phyloP scores from a whole-genome alignment of 2,888 invertebrate species.

The Andrena praecox region DNA sequence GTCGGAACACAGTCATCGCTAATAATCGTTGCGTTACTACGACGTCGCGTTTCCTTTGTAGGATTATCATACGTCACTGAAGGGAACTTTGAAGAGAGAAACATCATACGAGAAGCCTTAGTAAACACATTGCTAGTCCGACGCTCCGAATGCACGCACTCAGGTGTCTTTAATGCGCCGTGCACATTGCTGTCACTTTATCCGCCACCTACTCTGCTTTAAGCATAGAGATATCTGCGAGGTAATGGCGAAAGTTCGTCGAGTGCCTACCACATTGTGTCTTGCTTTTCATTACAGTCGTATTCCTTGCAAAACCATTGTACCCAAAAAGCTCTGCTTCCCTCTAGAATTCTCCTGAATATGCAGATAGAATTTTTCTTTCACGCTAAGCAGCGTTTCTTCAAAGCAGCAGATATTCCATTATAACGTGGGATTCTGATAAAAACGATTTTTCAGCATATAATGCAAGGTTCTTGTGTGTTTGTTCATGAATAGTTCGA shows the following conservation, averaged over 20 bases:
- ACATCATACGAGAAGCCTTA: slow-evolving; percentile 37
- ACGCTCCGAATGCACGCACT: slow-evolving; percentile 42
- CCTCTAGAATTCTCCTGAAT: background rate
- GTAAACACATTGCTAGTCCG: slow-evolving; percentile 30
- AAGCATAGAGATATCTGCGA: slow-evolving; percentile 23
- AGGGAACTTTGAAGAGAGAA: slow-evolving; percentile 21
- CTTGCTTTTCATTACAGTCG: slow-evolving; percentile 30
- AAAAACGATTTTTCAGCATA: no score
- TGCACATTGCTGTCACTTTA: slow-evolving; percentile 48
- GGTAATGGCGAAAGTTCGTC: slow-evolving; percentile 43
- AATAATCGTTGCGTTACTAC: slow-evolving; percentile 14
- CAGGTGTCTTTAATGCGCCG: slow-evolving; percentile 44
- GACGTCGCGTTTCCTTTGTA: slow-evolving; percentile 31
- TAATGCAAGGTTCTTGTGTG: no score
- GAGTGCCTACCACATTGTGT: slow-evolving; percentile 32
- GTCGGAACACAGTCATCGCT: background rate
- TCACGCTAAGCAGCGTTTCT: no score
- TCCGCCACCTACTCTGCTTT: slow-evolving; percentile 45
- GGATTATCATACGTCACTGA: slow-evolving; percentile 32
- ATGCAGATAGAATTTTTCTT: background rate
- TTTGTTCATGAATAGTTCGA: no score
- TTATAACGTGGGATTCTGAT: no score
- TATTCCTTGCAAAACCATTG: slow-evolving; percentile 3
- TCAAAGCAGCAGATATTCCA: no score
- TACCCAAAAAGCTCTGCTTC: background rate